Evolutionary conservation across 2,113 vertebrate species (phyloP), one percentile per base, ranked within the genome.

Genomic region (Sander vitreus): DNA sequence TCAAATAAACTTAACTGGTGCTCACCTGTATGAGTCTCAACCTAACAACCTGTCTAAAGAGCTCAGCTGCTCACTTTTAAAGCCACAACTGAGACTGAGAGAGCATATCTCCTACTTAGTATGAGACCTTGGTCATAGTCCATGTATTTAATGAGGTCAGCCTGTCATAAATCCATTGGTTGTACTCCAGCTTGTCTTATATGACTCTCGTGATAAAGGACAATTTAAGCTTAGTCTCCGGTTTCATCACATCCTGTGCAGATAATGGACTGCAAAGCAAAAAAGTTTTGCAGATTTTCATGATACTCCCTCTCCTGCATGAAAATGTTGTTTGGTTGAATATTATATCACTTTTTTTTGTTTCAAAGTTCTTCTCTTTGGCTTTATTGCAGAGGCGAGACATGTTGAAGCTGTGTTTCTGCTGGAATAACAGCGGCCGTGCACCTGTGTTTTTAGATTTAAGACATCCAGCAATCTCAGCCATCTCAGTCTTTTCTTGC

Each of bases 91-190:
- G 73, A 78, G 25, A 65, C 65, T 18, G 58, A 66, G 18, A 73
- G 7, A 70, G 54, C 54, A 1, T 53, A 65, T 66, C 23, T 85
- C 58, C 33, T 89, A 23, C 48, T 74, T 57, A 12, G n/a, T 55
- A 23, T 39, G 25, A 73, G 27, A 76, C 73, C 50, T 62, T 76
- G 89, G 53, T 10, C 90, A 76, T 70, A 80, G 87, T 90, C 76
- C 76, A 81, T 55, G 5, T 50, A 67, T 66, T 73, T 21, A 77
- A 36, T 36, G 11, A 79, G 60, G 48, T 58, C 43, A 73, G 11
- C 12, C 39, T 60, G 76, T 80, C 80, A 84, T 92, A 91, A 93
- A 91, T 73, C 33, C 1, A 73, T 15, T 63, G 59, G 51, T 43
- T 76, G 11, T 18, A 27, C 4, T 87, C 27, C 16, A 50, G 14